Evolutionary conservation across 2,888 invertebrate genomes (phyloP), one percentile per base, ranked within the genome.

Genomic region (Dione juno): DNA sequence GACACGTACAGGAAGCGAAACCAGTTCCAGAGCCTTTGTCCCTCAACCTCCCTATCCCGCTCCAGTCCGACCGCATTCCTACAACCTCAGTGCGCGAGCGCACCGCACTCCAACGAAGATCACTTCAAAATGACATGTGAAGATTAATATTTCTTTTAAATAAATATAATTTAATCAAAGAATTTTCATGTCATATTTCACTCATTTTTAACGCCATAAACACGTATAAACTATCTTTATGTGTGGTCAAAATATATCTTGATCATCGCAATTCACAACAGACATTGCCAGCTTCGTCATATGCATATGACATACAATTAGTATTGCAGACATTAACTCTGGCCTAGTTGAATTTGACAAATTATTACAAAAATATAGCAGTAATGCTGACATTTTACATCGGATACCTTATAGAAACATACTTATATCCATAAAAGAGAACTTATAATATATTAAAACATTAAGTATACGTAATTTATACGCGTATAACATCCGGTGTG

Each of bases 1-100:
- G 93, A 93, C 92, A 92, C 93, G 91, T 90, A 93, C 93, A 93
- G 93, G 93, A 93, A 93, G 92, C 91, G 87, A 84, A 93, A 92
- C 93, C 91, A 90, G 92, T 93, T 90, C 82, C 87, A 84, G 83
- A 86, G 87, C 85, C 89, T 90, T 91, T 90, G 91, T 92, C 90
- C 92, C 90, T 88, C 88, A 84, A 83, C 86, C 88, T 86, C 82
- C 75, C 79, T 81, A 81, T 80, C 80, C 81, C 81, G 76, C 77
- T 78, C 80, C 81, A 82, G 82, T 83, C 83, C 82, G 80, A 90
- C 92, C 90, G 81, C 92, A 93, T 93, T 93, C 92, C 92, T 84
- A 81, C 80, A 87, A 85, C 86, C 88, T 89, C 84, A 87, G 86
- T 81, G 86, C 88, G 87, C 87, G 76, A 70, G 86, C 87, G 87